Conservation (phyloP, 2,113 vertebrate species). For the Crotalus horridus region DNA sequence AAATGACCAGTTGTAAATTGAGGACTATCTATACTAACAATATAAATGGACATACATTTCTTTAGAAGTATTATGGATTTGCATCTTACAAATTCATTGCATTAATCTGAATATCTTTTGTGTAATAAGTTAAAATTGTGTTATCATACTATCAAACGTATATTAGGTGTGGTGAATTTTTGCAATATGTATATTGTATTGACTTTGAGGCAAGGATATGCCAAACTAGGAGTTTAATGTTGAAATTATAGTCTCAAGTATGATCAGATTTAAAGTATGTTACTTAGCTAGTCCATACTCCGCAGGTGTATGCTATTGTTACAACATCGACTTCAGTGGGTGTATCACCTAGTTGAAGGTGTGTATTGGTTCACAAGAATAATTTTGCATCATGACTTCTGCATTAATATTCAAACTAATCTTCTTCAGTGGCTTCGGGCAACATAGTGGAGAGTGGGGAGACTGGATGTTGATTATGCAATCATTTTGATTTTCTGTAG, state of each 20-base stretch:
- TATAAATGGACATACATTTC: not conserved
- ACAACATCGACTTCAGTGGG: slow-evolving; percentile 55
- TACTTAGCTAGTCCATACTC: slow-evolving; percentile 40
- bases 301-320: slow-evolving; percentile 60
- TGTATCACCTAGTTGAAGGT: slow-evolving; percentile 55
- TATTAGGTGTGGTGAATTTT: slow-evolving; percentile 55
- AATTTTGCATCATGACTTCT: slow-evolving; percentile 59
- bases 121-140: slow-evolving; percentile 11
- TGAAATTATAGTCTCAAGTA: slow-evolving; percentile 62
- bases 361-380: slow-evolving; percentile 57
- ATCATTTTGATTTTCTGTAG: not conserved
- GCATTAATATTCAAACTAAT: slow-evolving; percentile 40
- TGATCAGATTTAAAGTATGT: slow-evolving; percentile 59
- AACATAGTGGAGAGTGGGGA: not conserved
- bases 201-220: slow-evolving; percentile 34
- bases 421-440: slow-evolving; percentile 36
- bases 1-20: not conserved
- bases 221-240: slow-evolving; percentile 57
- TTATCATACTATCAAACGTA: slow-evolving; percentile 57
- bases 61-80: not conserved
- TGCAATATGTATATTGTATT: slow-evolving; percentile 56
- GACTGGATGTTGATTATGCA: slow-evolving; percentile 23
- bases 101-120: not conserved
- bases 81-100: not conserved
- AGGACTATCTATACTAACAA: not conserved